Percentiles rank a stretch among this genome's conserved stretches.
These are phyloP conservation scores for Tetragonisca angustula DNA, from an alignment of 2,888 invertebrate species.

Conservation along the genomic window DNA sequence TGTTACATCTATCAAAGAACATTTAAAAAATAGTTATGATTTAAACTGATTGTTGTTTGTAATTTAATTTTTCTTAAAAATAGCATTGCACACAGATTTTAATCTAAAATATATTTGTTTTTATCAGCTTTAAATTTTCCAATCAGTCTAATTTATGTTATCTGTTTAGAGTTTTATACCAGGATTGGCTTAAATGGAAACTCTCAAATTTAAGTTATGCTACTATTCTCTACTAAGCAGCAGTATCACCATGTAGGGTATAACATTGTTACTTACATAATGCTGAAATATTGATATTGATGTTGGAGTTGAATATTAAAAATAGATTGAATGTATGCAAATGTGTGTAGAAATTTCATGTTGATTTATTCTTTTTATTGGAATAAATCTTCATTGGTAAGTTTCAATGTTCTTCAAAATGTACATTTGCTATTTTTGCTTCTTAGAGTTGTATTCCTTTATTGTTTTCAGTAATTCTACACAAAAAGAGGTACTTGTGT, in stretches of 20 bases:
- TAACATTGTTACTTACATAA: conserved; percentile 29
- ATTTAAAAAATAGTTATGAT: neutral
- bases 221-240: conserved; percentile 23
- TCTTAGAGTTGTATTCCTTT: conserved; percentile 45
- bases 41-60: neutral
- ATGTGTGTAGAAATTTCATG: conserved; percentile 40
- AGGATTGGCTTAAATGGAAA: conserved; percentile 35
- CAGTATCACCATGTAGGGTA: conserved; percentile 23
- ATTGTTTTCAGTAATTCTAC: conserved; percentile 50
- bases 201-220: conserved; percentile 30
- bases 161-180: conserved; percentile 42
- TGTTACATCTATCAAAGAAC: neutral
- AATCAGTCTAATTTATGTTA: conserved; percentile 23
- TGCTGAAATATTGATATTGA: conserved; percentile 10
- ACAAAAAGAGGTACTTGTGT: conserved; percentile 40
- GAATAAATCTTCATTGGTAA: conserved; percentile 45
- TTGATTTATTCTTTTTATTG: conserved; percentile 47
- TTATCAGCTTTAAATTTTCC: neutral
- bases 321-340: conserved; percentile 10
- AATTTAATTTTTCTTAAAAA: neutral
- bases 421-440: conserved; percentile 12
- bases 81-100: neutral
- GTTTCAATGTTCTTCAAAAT: conserved; percentile 24
- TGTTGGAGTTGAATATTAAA: conserved; percentile 24
- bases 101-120: neutral